Conservation (phyloP, 2,888 invertebrate species). For the Trimorus sp. region DNA sequence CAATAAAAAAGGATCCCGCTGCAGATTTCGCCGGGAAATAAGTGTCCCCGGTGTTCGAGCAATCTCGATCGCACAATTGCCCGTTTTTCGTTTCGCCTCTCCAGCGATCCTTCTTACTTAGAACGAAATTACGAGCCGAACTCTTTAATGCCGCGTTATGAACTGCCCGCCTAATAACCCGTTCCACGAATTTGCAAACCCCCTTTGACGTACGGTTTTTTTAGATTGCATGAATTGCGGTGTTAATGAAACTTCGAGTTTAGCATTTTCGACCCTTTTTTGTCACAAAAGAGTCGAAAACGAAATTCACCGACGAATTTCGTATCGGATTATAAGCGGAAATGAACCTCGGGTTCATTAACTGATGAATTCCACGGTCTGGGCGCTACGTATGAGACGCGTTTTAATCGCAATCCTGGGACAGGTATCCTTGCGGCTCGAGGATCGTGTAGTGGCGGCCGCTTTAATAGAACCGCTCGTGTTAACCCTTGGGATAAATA, state of each 20-base stretch:
- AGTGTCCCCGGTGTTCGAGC: conserved; percentile 35
- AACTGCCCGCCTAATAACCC: neutral
- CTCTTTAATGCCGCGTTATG: neutral
- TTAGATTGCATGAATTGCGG: no score
- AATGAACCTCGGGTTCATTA: conserved; percentile 56
- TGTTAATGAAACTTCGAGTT: no score
- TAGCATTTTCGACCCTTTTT: no score
- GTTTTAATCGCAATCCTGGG: conserved; percentile 65
- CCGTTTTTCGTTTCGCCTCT: conserved; percentile 9
- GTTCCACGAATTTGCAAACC: neutral
- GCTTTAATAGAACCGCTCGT: conserved; percentile 65
- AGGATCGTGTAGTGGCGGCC: conserved; percentile 62
- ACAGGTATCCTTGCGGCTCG: conserved; percentile 62
- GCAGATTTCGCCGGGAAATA: conserved; percentile 55
- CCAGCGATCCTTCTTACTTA: neutral
- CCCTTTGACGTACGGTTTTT: no score
- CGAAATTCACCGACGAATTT: conserved; percentile 31
- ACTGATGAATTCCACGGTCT: conserved; percentile 58
- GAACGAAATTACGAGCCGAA: no score
- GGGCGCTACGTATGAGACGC: conserved; percentile 42
- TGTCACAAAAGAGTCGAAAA: no score
- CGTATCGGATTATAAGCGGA: conserved; percentile 51
- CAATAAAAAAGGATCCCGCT: conserved; percentile 57
- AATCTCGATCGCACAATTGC: conserved; percentile 31
- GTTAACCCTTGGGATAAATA: conserved; percentile 66